Evolutionary conservation across 1,140 invertebrate species (phyloP).

Genomic region (Lepidurus arcticus): DNA sequence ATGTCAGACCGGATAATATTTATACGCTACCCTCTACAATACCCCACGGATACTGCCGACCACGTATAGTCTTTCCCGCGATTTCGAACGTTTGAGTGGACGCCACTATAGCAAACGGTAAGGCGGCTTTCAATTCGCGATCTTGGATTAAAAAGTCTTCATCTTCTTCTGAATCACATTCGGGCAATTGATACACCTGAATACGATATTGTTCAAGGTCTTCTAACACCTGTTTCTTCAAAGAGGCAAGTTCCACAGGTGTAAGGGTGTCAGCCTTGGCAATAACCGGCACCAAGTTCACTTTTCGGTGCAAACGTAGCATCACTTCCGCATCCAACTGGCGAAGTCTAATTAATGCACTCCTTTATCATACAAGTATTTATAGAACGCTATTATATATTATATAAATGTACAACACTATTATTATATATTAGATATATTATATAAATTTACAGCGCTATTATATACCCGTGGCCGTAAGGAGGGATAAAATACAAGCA

Average conservation of each 20-base stretch:
- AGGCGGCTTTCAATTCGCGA: slow-evolving; percentile 77
- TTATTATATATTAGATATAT: too few relatives aligned
- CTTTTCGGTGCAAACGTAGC: slow-evolving; percentile 49
- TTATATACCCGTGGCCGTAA: slow-evolving; percentile 83
- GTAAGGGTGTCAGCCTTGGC: slow-evolving; percentile 59
- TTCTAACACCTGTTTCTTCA: slow-evolving; percentile 41
- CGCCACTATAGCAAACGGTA: slow-evolving; percentile 94
- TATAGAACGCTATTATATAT: slow-evolving; percentile 42
- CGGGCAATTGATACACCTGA: slow-evolving; percentile 79
- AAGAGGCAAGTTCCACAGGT: slow-evolving; percentile 44
- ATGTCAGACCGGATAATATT: not conserved
- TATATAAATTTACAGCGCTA: not conserved
- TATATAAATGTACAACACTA: not conserved
- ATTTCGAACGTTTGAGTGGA: slow-evolving; percentile 91
- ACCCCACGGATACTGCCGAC: slow-evolving; percentile 95
- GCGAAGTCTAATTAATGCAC: slow-evolving; percentile 23
- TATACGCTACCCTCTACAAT: slow-evolving; percentile 65
- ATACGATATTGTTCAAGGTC: slow-evolving; percentile 31
- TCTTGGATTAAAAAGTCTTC: slow-evolving; percentile 89
- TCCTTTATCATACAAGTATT: not conserved
- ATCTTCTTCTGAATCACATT: slow-evolving; percentile 88
- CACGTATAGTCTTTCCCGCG: slow-evolving; percentile 71
- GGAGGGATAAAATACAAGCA: slow-evolving; percentile 99
- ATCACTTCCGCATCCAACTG: slow-evolving; percentile 29
- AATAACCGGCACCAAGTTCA: slow-evolving; percentile 57